A percentile compares a stretch with the other conserved stretches of the same genome.
Evolutionary conservation across 2,113 vertebrate genomes (phyloP).

Genomic region (mouse (Mus musculus)): GRCm39 chr1:156692501-156693000

Average conservation of each 20-base stretch:
- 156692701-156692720: not conserved
- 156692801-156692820: not conserved
- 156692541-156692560: slow-evolving; percentile 70
- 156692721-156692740: not conserved
- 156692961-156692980: slow-evolving; percentile 1
- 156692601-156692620: not conserved
- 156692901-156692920: not conserved
- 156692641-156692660: slow-evolving; percentile 4
- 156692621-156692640: slow-evolving; percentile 36
- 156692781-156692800: not conserved
- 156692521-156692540: slow-evolving; percentile 79
- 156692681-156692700: not conserved
- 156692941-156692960: not conserved
- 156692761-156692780: not conserved
- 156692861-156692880: not conserved
- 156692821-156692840: not conserved
- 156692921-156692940: slow-evolving; percentile 23
- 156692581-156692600: slow-evolving; percentile 1
- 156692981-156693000: not conserved
- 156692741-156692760: not conserved
- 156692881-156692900: not conserved
- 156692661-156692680: not conserved
- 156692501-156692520: slow-evolving; percentile 72
- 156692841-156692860: not conserved
- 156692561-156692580: slow-evolving; percentile 62